phyloP scores from a whole-genome alignment of 2,797 vertebrate genomes.

The Tympanoctomys barrerae region DNA sequence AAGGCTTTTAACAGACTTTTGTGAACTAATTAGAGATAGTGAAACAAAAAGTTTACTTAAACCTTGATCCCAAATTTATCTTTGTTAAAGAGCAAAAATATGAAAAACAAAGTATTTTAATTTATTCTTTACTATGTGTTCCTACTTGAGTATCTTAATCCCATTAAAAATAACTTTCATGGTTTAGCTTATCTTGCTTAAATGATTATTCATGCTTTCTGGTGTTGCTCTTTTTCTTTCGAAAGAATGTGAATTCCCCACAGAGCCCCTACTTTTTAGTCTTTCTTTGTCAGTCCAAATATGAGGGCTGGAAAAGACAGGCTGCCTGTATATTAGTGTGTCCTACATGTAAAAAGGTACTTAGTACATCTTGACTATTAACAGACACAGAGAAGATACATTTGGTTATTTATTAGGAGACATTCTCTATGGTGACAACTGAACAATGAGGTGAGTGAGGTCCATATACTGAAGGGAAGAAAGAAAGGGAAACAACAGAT shows the following conservation, averaged over 20 bases:
- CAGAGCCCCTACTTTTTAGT: conserved; percentile 26
- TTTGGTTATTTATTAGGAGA: conserved; percentile 3
- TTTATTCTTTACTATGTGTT: conserved; percentile 43
- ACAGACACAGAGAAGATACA: not conserved
- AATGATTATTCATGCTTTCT: conserved; percentile 30
- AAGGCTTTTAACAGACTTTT: conserved; percentile 31
- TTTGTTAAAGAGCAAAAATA: conserved; percentile 44
- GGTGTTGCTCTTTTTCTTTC: conserved; percentile 14
- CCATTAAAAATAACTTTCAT: conserved; percentile 34
- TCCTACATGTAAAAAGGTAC: not conserved
- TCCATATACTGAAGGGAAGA: not conserved
- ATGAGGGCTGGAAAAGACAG: not conserved
- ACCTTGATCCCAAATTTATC: not conserved
- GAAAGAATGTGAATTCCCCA: conserved; percentile 41
- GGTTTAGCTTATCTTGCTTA: conserved; percentile 50
- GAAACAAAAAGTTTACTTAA: conserved; percentile 63
- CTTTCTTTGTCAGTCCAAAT: not conserved
- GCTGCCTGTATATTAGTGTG: not conserved
- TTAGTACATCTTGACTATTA: conserved; percentile 47
- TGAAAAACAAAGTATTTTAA: conserved; percentile 43
- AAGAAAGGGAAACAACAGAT: not conserved
- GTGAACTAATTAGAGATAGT: not conserved
- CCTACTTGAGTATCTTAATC: conserved; percentile 24
- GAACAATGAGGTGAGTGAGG: not conserved
- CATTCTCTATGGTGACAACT: conserved; percentile 37